These are phyloP conservation scores for Bombus confusus DNA, from an alignment of 1,140 invertebrate genomes.

Conservation along the genomic window DNA sequence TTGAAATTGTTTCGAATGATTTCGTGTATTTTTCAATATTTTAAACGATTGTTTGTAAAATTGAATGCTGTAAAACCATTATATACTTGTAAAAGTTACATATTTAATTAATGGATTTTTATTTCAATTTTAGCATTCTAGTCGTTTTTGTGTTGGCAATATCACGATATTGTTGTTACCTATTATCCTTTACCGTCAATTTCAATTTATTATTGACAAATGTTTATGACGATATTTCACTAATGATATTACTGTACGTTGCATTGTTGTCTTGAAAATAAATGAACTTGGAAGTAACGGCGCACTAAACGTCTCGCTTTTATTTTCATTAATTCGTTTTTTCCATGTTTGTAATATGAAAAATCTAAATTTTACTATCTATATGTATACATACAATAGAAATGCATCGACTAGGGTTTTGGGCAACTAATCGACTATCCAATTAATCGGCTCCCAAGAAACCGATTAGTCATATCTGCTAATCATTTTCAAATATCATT, in stretches of 20 bases:
- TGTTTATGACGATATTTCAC: constrained; percentile 16
- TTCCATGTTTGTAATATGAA: not conserved
- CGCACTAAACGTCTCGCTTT: not conserved
- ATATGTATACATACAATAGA: too few species aligned
- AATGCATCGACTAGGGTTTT: too few species aligned
- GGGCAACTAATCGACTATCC: too few species aligned
- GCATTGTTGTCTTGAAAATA: constrained; percentile 21
- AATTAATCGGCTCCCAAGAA: too few species aligned
- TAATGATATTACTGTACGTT: constrained; percentile 5
- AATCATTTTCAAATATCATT: too few species aligned
- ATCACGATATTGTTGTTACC: not conserved
- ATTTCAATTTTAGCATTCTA: not conserved
- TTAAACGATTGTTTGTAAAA: not conserved
- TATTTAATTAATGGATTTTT: not conserved
- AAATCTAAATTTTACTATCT: too few species aligned
- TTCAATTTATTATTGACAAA: not conserved
- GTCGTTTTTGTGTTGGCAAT: not conserved
- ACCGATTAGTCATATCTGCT: too few species aligned
- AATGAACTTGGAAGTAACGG: not conserved
- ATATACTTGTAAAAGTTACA: not conserved
- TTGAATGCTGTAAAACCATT: not conserved
- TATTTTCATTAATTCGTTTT: not conserved
- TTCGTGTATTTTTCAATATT: not conserved
- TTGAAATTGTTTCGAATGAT: not conserved
- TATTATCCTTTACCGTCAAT: not conserved